A percentile compares a stretch with the other conserved stretches of the same genome.
Evolutionary conservation across 2,113 vertebrate genomes (phyloP).

Genomic region (Datnioides undecimradiatus): DNA sequence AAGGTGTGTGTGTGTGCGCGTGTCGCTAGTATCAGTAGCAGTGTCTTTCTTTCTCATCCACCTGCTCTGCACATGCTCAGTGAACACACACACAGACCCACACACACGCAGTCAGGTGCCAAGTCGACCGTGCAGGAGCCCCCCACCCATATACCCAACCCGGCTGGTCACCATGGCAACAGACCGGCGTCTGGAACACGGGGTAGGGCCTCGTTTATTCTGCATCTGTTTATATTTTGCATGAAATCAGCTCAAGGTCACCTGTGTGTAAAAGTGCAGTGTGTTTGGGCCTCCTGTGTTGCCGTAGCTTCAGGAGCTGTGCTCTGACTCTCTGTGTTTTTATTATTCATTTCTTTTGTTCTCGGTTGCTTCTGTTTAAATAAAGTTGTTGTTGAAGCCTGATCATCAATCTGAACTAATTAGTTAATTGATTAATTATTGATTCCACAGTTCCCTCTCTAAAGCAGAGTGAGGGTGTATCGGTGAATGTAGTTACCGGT

Average conservation of each 20-base stretch:
- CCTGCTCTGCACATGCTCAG: conserved; percentile 8
- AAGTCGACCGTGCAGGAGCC: conserved; percentile 30
- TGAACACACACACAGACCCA: conserved; percentile 2
- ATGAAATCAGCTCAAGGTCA: conserved; percentile 17
- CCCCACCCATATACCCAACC: too few species aligned
- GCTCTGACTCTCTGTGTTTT: too few species aligned
- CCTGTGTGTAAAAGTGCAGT: not conserved
- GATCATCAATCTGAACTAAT: too few species aligned
- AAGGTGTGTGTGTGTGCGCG: conserved; percentile 16
- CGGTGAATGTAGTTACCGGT: too few species aligned
- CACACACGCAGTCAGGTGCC: conserved; percentile 6
- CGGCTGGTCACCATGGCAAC: conserved; percentile 56
- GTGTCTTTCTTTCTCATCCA: not conserved
- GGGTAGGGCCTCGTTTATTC: not conserved
- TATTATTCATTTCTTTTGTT: too few species aligned
- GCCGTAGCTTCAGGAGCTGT: not conserved
- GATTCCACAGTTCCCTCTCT: too few species aligned
- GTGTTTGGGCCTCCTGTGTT: not conserved
- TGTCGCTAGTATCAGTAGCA: too few species aligned
- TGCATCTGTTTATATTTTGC: not conserved
- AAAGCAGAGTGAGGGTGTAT: too few species aligned
- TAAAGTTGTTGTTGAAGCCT: too few species aligned
- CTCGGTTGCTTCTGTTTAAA: too few species aligned
- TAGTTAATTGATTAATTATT: too few species aligned
- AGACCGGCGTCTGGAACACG: conserved; percentile 13